Evolutionary conservation across 1,140 invertebrate genomes (phyloP).

Genomic region (Chrysomallon squamiferum): DNA sequence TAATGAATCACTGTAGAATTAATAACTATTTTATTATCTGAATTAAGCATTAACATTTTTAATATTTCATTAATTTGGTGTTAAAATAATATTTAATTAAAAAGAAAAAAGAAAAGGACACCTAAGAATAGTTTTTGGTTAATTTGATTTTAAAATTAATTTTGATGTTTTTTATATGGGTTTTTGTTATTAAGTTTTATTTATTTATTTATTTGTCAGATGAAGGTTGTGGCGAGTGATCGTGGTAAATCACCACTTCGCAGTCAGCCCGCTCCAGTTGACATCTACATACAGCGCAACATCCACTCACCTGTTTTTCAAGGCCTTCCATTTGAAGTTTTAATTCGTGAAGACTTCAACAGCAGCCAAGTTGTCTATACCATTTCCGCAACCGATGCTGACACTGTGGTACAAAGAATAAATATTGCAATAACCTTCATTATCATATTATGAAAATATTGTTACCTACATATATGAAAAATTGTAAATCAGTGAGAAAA

Average conservation of each 20-base stretch:
- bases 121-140: no score
- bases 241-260: conserved; percentile 11
- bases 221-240: conserved; percentile 29
- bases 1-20: neutral
- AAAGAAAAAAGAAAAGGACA: no score
- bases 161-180: no score
- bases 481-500: no score
- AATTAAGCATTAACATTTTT: no score
- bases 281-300: conserved; percentile 36
- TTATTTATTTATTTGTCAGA: conserved; percentile 19
- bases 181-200: no score
- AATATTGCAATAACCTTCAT: no score
- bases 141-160: no score
- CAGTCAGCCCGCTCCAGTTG: conserved; percentile 19
- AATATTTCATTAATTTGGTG: no score
- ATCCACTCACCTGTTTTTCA: conserved; percentile 21
- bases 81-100: no score
- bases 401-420: conserved; percentile 38
- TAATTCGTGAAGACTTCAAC: conserved; percentile 11
- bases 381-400: conserved; percentile 42
- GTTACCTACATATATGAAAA: no score
- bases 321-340: conserved; percentile 5
- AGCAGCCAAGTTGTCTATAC: neutral
- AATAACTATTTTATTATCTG: neutral
- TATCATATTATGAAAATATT: no score